Conservation (phyloP, 2,113 vertebrate genomes). For the Bostrychus sinensis region DNA sequence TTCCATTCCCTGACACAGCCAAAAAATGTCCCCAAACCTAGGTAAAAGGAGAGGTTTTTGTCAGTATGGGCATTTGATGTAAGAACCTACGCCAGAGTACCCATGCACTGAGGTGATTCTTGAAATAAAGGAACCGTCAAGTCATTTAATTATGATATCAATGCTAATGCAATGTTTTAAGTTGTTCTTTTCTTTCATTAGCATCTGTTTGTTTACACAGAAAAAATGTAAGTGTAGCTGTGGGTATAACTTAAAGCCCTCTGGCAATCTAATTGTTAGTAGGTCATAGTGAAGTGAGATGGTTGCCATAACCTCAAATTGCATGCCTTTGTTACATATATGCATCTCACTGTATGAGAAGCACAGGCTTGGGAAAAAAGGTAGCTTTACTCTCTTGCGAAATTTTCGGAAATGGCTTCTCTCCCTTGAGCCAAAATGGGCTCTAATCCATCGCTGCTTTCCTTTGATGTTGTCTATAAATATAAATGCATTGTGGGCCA, state of each 20-base stretch:
- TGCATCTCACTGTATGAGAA: slow-evolving; percentile 52
- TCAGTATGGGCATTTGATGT: too few relatives aligned
- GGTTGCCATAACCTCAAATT: slow-evolving; percentile 65
- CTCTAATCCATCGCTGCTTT: slow-evolving; percentile 56
- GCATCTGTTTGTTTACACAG: slow-evolving; percentile 4
- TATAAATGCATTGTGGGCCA: slow-evolving; percentile 59
- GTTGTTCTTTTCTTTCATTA: slow-evolving; percentile 5
- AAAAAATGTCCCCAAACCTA: too few relatives aligned
- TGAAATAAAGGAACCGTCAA: background rate
- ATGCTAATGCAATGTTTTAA: too few relatives aligned
- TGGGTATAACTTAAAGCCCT: slow-evolving; percentile 54
- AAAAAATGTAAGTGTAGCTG: slow-evolving; percentile 58
- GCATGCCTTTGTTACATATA: slow-evolving; percentile 64
- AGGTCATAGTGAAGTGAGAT: slow-evolving; percentile 71
- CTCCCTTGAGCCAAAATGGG: slow-evolving; percentile 62
- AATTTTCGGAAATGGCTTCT: slow-evolving; percentile 62
- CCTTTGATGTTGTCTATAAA: slow-evolving; percentile 71
- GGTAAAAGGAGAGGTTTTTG: too few relatives aligned
- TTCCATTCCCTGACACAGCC: too few relatives aligned
- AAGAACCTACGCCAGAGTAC: too few relatives aligned
- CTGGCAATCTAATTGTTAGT: slow-evolving; percentile 56
- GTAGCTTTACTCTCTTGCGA: slow-evolving; percentile 38
- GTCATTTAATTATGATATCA: background rate
- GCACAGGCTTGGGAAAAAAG: slow-evolving; percentile 50
- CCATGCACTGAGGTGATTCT: too few relatives aligned